Evolutionary conservation across 2,797 vertebrate genomes (phyloP).

Genomic region (Channa striata): DNA sequence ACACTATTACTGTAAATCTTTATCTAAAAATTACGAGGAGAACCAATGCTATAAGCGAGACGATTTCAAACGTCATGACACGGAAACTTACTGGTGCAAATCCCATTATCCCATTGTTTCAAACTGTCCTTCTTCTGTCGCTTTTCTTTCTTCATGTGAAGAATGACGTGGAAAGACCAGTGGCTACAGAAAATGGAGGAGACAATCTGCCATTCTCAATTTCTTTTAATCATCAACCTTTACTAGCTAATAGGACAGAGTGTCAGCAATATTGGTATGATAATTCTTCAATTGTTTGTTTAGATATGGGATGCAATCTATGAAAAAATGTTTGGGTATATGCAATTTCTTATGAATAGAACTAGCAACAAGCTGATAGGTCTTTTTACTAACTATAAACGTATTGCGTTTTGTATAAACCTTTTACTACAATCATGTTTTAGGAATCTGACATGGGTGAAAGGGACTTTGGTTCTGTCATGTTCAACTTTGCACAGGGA

Average conservation of each 20-base stretch:
- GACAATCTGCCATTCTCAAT: conserved; percentile 85
- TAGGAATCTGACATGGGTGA: conserved; percentile 77
- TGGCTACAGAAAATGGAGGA: conserved; percentile 75
- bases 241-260: conserved; percentile 74
- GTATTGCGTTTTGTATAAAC: conserved; percentile 87
- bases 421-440: conserved; percentile 87
- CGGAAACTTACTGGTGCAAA: conserved; percentile 91
- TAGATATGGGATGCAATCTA: conserved; percentile 85
- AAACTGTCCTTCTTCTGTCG: conserved; percentile 59
- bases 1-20: conserved; percentile 84
- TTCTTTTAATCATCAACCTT: conserved; percentile 73
- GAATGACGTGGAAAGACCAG: conserved; percentile 58
- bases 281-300: conserved; percentile 79
- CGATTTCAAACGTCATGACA: conserved; percentile 92
- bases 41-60: conserved; percentile 81
- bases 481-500: conserved; percentile 83
- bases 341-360: conserved; percentile 89
- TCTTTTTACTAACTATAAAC: conserved; percentile 87
- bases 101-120: conserved; percentile 78
- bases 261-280: conserved; percentile 85
- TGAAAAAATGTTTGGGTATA: conserved; percentile 84
- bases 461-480: conserved; percentile 79
- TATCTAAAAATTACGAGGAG: conserved; percentile 80
- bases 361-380: conserved; percentile 80
- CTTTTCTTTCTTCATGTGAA: conserved; percentile 53